Evolutionary conservation across 2,888 invertebrate species (phyloP).

Genomic region (Patella pellucida): DNA sequence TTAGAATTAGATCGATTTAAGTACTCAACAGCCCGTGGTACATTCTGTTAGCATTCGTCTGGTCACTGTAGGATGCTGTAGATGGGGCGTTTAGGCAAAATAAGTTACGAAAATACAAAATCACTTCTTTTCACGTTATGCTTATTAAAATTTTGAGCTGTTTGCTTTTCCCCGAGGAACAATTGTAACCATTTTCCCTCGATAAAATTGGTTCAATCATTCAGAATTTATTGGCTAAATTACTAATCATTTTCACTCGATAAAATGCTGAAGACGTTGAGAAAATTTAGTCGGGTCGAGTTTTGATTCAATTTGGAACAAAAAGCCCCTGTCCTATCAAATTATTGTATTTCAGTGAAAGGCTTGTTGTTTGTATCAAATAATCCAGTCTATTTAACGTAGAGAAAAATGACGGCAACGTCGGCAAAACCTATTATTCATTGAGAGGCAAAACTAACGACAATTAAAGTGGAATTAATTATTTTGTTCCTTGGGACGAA

Average conservation of each 20-base stretch:
- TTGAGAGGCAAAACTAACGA: conserved; percentile 24
- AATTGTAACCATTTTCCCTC: too few relatives aligned
- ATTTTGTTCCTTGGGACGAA: conserved; percentile 19
- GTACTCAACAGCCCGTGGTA: too few relatives aligned
- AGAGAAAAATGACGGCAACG: conserved; percentile 19
- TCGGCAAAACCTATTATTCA: conserved; percentile 20
- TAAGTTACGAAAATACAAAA: too few relatives aligned
- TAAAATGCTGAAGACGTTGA: conserved; percentile 17
- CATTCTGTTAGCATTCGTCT: too few relatives aligned
- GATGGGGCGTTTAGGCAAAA: too few relatives aligned
- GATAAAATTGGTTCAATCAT: conserved; percentile 15
- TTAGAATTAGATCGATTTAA: too few relatives aligned
- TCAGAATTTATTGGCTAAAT: conserved; percentile 24
- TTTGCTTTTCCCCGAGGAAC: too few relatives aligned
- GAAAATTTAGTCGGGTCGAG: conserved; percentile 16
- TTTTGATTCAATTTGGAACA: conserved; percentile 23
- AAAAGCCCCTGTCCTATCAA: conserved; percentile 18
- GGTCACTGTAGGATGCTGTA: too few relatives aligned
- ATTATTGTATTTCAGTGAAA: conserved; percentile 23
- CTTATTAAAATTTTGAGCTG: too few relatives aligned
- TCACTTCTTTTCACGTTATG: too few relatives aligned
- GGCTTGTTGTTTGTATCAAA: conserved; percentile 17
- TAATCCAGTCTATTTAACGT: conserved; percentile 25
- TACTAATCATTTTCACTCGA: conserved; percentile 21
- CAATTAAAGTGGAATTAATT: conserved; percentile 19